Evolutionary conservation across 2,797 vertebrate species (phyloP).

Genomic region (Tragopan temminckii): DNA sequence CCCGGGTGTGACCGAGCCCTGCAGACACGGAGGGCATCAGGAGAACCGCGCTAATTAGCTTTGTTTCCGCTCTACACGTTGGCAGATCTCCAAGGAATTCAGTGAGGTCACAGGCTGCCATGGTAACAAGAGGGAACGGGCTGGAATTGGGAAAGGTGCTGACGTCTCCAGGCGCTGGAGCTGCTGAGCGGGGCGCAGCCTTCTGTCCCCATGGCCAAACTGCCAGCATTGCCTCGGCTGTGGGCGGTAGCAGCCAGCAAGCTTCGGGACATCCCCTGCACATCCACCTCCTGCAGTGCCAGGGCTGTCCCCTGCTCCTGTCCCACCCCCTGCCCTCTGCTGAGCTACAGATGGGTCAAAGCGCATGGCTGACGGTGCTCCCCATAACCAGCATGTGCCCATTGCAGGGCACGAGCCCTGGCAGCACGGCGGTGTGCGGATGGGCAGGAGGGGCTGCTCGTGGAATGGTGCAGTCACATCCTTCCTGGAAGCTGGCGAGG

Average conservation of each 20-base stretch:
- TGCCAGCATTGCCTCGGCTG: rapidly evolving
- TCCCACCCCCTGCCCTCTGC: background rate
- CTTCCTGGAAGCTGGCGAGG: background rate
- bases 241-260: rapidly evolving
- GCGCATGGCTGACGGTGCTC: rapidly evolving
- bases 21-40: background rate
- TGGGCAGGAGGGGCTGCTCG: rapidly evolving
- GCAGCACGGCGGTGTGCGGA: background rate
- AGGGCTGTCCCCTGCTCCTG: background rate
- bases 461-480: background rate
- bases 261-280: background rate
- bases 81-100: slow-evolving; percentile 33
- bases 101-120: slow-evolving; percentile 69
- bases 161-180: background rate
- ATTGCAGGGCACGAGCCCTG: too few species aligned
- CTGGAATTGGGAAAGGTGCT: slow-evolving; percentile 52
- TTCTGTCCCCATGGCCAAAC: rapidly evolving
- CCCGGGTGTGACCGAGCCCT: background rate
- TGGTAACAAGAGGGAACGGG: slow-evolving; percentile 53
- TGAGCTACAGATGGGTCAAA: background rate
- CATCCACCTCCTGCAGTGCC: rapidly evolving
- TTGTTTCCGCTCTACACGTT: background rate
- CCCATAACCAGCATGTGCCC: too few species aligned
- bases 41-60: background rate
- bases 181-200: rapidly evolving